These are phyloP conservation scores for Anolis apletophallus DNA, from an alignment of 2,797 vertebrate genomes.

Conservation along the genomic window DNA sequence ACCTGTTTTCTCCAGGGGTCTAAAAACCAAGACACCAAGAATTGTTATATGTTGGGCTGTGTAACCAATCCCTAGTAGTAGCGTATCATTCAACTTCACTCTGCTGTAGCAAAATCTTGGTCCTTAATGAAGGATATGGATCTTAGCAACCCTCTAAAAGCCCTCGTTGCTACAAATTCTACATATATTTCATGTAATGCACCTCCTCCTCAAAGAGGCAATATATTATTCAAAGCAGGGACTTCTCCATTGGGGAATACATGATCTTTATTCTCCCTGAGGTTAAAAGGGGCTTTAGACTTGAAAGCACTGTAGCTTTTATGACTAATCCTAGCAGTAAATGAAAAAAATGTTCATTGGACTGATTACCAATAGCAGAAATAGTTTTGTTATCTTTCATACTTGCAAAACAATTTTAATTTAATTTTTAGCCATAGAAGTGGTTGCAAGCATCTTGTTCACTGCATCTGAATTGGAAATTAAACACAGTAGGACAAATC, in stretches of 20 bases:
- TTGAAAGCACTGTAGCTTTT: background rate
- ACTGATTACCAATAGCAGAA: background rate
- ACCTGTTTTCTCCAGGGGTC: too few relatives aligned
- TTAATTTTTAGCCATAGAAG: slow-evolving; percentile 1
- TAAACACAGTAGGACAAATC: background rate
- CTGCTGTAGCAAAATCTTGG: background rate
- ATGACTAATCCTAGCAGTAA: background rate
- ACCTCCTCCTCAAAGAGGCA: background rate
- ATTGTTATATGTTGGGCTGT: too few relatives aligned
- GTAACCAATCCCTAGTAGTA: background rate
- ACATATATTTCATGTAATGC: background rate
- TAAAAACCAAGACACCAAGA: too few relatives aligned
- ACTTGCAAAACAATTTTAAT: background rate
- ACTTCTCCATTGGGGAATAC: background rate
- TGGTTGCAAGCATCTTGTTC: background rate
- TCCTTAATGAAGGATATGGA: background rate
- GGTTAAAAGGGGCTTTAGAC: background rate
- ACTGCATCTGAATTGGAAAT: background rate
- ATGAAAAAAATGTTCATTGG: background rate
- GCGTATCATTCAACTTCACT: background rate
- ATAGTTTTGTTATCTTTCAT: background rate
- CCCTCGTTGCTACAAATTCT: background rate
- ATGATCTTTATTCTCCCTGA: background rate
- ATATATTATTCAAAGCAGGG: background rate
- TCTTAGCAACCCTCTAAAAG: background rate